Base-by-base conservation (phyloP, 2,888 invertebrate genomes). In the Melanostoma scalare region DNA sequence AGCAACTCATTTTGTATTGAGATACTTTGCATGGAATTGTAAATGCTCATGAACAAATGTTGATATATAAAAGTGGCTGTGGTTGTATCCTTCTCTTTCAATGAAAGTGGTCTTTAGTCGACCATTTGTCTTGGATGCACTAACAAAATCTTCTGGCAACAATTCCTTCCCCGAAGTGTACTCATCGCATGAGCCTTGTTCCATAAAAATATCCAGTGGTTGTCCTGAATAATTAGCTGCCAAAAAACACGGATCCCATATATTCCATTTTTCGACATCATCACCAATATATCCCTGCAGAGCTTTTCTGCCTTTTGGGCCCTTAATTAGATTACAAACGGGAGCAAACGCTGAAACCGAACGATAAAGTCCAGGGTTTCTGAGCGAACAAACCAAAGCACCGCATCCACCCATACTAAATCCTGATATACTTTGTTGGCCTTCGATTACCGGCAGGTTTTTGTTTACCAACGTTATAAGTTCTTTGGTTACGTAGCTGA, bases 321-420 rank as follows among this genome's bases (percentile, higher is more conserved):
- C 95, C 63, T 94, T 92, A 6, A 92, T 93, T 0, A 98, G 98
- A 91, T 98, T 96, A 87, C 95, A 95, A 88, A 98, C 97, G 0
- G 98, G 98, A 6, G 98, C 94, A 92, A 98, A 98, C 6, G 97
- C 97, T 86, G 97, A 97, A 2, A 97, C 97, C 33, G 95, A 94
- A 88, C 93, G 94, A 91, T 95, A 98, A 81, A 95, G 91, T n/a
- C 95, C 96, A 36, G 98, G 98, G 91, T 97, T 97, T 91, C 96
- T 96, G 76, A 98, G 91, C 8, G 96, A 95, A 88, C 96, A 95
- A 60, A 97, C 94, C 63, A 98, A 90, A 40, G 98, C 98, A 40
- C 99, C 98, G 92, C 98, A 98, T 36, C 98, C 98, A 81, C 98
- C 98, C 98, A 99, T 98, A 88, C 98, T 97, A 87, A 95, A 95